Evolutionary conservation across 2,113 vertebrate species (phyloP), one percentile per base, ranked within the genome.

Genomic region (Microtus pennsylvanicus): DNA sequence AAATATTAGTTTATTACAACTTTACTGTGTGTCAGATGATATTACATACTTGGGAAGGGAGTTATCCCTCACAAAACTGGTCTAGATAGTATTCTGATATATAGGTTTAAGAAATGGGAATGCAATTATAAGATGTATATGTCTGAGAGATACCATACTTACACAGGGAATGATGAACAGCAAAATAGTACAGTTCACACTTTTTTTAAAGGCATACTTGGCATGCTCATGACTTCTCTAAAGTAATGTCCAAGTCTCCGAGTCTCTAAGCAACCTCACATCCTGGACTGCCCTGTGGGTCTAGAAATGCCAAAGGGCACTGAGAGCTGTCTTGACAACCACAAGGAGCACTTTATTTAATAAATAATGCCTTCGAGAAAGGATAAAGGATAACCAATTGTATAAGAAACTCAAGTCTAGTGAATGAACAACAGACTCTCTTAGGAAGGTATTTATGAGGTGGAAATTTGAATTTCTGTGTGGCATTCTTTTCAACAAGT

Each of bases 251-350:
- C 47, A 76, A 58, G 70, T 81, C 33, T 87, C n/a, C 9, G 8
- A 24, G 16, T 85, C 47, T 75, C 91, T 80, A 92, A 88, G 81
- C 86, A 90, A 93, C 89, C n/a, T 92, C 24, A 78, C 24, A 74
- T 33, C 42, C 38, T 89, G 28, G 21, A 12, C 38, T 89, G 13
- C 86, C 7, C 21, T 61, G 19, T 69, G 45, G 38, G 1, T 70
- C 50, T 90, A n/a, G 9, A 33, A 83, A 92, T 96, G 85, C 45
- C 80, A 93, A 90, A 78, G 61, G 19, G 58, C 8, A 89, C 52
- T 0, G 2, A 24, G 24, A 63, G 21, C 47, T 93, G 65, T 91
- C 77, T 55, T 89, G 42, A 67, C 67, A 69, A 93, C 38, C 8
- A 6, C 69, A 69, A 69, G 33, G 24, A 63, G 69, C n/a, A 4